Percentiles rank a stretch among this genome's conserved stretches.
Evolutionary conservation across 1,140 invertebrate species (phyloP).

Genomic region (Calephelis nemesis): DNA sequence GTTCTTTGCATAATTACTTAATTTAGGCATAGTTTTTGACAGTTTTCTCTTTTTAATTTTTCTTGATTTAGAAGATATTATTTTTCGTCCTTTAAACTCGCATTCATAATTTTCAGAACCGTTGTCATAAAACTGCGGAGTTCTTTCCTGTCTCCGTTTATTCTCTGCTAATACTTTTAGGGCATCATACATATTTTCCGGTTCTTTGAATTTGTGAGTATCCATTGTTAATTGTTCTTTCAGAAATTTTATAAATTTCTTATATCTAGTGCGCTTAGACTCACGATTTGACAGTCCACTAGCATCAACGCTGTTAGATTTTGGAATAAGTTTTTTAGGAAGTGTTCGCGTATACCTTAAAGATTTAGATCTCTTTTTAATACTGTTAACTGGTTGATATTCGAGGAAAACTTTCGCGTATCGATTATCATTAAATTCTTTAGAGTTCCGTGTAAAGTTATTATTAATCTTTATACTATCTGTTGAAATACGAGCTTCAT

Average conservation of each 20-base stretch:
- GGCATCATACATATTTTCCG: not conserved
- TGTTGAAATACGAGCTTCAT: not conserved
- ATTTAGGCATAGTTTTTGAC: not conserved
- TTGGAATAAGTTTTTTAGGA: not conserved
- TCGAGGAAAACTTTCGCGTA: not conserved
- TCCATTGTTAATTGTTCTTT: constrained; percentile 1
- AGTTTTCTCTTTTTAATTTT: not conserved
- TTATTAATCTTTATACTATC: constrained; percentile 2
- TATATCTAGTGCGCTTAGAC: not conserved
- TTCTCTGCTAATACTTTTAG: not conserved
- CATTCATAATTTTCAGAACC: not conserved
- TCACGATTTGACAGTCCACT: not conserved
- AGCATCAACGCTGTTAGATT: not conserved
- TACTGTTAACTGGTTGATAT: not conserved
- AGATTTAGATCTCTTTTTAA: not conserved
- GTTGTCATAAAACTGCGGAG: not conserved
- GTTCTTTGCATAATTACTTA: not conserved
- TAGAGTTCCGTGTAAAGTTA: not conserved
- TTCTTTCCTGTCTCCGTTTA: constrained; percentile 6
- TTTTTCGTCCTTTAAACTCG: not conserved
- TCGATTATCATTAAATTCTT: not conserved
- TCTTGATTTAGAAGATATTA: not conserved
- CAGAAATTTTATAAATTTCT: constrained; percentile 3
- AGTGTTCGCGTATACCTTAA: not conserved
- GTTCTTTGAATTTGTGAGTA: not conserved